A percentile compares a stretch with the other conserved stretches of the same genome.
These are phyloP conservation scores for Drosophila kanapiae DNA, from an alignment of 1,140 invertebrate species.

Conservation along the genomic window DNA sequence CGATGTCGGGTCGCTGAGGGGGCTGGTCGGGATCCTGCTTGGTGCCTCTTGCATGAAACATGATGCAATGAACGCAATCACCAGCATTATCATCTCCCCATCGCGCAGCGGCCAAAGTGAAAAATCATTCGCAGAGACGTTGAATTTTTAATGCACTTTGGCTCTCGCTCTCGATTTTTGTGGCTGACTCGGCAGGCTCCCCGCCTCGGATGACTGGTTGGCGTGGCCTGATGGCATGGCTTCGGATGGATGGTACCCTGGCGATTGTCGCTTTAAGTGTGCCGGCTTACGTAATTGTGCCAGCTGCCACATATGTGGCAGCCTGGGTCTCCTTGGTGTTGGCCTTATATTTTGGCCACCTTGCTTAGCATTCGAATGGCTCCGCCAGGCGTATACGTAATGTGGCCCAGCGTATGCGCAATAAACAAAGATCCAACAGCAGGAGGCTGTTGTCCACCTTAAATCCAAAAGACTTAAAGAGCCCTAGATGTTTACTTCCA, in stretches of 20 bases:
- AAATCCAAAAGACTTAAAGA: conserved; percentile 8
- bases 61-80: conserved; percentile 72
- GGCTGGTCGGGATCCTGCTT: not conserved
- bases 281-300: conserved; percentile 32
- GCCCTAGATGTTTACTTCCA: not conserved
- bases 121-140: conserved; percentile 61
- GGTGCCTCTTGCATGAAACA: conserved; percentile 50
- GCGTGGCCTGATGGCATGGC: not conserved
- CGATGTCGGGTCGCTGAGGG: not conserved
- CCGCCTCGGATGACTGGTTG: conserved; percentile 8
- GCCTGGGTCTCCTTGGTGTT: not conserved
- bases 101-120: conserved; percentile 37
- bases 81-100: conserved; percentile 52
- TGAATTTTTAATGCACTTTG: conserved; percentile 77
- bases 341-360: conserved; percentile 20
- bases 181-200: conserved; percentile 1
- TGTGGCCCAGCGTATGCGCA: conserved; percentile 11
- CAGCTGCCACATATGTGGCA: not conserved
- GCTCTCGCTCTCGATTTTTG: conserved; percentile 34
- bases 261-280: conserved; percentile 29
- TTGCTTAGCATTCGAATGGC: conserved; percentile 48
- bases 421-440: not conserved
- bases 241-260: conserved; percentile 3
- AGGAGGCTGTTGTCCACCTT: not conserved
- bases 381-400: conserved; percentile 35